Evolutionary conservation across 2,113 vertebrate species (phyloP), one percentile per base, ranked within the genome.

Genomic region (Trematomus loennbergii): DNA sequence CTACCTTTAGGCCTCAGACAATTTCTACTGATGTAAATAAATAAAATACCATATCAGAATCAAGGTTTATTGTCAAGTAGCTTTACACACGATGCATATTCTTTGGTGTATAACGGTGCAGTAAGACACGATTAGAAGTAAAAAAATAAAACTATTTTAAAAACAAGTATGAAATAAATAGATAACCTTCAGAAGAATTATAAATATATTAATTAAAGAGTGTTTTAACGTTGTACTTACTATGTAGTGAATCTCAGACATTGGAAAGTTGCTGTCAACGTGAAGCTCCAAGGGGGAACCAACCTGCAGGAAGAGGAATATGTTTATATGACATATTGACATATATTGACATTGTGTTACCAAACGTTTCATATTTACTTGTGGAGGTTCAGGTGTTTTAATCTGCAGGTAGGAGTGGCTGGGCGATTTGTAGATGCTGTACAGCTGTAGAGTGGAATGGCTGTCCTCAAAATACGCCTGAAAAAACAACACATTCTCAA

Each of bases 351-450:
- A 46, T 20, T 58, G 2, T 22, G 13, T 33, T 8, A 17, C 53
- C 22, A 58, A 9, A 17, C 15, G 11, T 5, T 40, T 22, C 16
- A 12, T 10, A 2, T 55, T 93, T 93, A 97, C 97, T 96, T 96
- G 1, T 8, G 53, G 92, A 73, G 94, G 85, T 58, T 84, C 64
- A 20, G 72, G 89, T 65, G 80, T 93, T 70, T 94, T 92, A 5
- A 98, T 84, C 82, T 96, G 95, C 61, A 98, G 94, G 10, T 96
- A 97, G 53, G 95, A 96, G 52, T 90, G 80, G 70, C 94, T 96
- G 55, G 94, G 92, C 2, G 97, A 97, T 0, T 50, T 90, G 93
- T 96, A 96, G 25, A 90, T 87, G 11, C 46, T 68, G 20, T 79
- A 48, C 15, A 95, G 52, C 18, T 82, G 40, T 0, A 95, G 79